Conservation (phyloP, 2,888 invertebrate genomes). For the Pollenia griseotomentosa region DNA sequence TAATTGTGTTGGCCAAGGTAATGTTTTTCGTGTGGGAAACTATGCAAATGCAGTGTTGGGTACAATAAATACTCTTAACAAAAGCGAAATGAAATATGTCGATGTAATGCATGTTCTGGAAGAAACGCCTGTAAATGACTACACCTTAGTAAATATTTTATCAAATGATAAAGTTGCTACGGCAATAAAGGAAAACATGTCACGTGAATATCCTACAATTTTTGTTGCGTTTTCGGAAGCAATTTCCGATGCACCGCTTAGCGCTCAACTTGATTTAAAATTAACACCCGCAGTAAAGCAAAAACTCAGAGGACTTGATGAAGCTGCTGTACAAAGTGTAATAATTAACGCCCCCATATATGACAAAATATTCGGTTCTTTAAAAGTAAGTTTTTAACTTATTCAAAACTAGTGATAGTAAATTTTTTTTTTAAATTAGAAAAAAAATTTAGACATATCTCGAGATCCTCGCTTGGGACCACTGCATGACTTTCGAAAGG, state of each 20-base stretch:
- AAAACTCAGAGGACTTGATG: constrained; percentile 86
- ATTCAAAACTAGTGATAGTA: neutral
- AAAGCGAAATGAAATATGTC: constrained; percentile 58
- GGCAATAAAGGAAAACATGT: constrained; percentile 75
- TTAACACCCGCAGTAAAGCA: constrained; percentile 79
- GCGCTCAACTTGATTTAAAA: constrained; percentile 75
- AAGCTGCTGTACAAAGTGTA: constrained; percentile 86
- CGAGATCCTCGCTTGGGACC: constrained; percentile 86
- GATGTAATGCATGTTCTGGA: constrained; percentile 76
- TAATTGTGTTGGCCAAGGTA: constrained; percentile 90
- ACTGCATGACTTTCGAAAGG: constrained; percentile 86
- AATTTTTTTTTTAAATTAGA: constrained; percentile 76
- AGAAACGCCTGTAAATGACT: constrained; percentile 77
- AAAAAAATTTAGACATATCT: constrained; percentile 85
- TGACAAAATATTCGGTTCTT: constrained; percentile 86
- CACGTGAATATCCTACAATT: constrained; percentile 77
- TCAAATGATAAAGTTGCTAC: constrained; percentile 78
- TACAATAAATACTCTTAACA: constrained; percentile 76
- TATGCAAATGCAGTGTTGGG: constrained; percentile 81
- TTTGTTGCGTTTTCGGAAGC: constrained; percentile 81
- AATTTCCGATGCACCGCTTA: constrained; percentile 76
- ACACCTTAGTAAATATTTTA: constrained; percentile 77
- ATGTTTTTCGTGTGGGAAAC: constrained; percentile 87
- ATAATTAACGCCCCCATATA: constrained; percentile 87
- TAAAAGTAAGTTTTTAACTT: constrained; percentile 83